These are phyloP conservation scores for Drosophila neocordata DNA, from an alignment of 1,140 invertebrate genomes.

Conservation along the genomic window DNA sequence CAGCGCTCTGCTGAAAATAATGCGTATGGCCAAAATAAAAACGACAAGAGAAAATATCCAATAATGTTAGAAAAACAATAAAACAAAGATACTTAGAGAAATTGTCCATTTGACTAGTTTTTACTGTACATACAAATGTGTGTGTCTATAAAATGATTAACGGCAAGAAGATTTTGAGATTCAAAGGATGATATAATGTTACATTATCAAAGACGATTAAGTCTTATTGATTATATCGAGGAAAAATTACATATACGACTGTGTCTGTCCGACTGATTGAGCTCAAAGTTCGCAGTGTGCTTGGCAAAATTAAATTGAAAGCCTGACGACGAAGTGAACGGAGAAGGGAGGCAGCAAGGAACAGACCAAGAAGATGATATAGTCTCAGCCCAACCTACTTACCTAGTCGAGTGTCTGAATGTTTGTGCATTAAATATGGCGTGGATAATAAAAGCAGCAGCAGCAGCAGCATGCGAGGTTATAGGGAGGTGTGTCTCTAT, in stretches of 20 bases:
- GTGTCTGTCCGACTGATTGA: slow-evolving; percentile 40
- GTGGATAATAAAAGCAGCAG: slow-evolving; percentile 70
- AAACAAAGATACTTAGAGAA: too few relatives aligned
- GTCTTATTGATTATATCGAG: slow-evolving; percentile 5
- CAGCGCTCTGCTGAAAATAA: too few relatives aligned
- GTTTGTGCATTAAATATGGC: slow-evolving; percentile 77
- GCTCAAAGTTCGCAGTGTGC: slow-evolving; percentile 58
- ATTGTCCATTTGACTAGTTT: too few relatives aligned
- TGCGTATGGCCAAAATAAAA: too few relatives aligned
- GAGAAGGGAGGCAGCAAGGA: not conserved
- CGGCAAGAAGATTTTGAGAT: slow-evolving; percentile 19
- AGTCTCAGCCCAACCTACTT: slow-evolving; percentile 67
- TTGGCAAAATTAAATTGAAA: slow-evolving; percentile 75
- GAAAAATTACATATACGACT: slow-evolving; percentile 19
- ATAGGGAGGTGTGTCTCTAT: slow-evolving; percentile 23
- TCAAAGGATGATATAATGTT: slow-evolving; percentile 2
- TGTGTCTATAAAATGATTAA: slow-evolving; percentile 40
- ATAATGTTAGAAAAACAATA: too few relatives aligned
- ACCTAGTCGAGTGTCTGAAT: slow-evolving; percentile 77
- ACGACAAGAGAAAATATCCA: too few relatives aligned
- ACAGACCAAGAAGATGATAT: slow-evolving; percentile 25
- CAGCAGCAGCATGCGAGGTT: slow-evolving; percentile 38
- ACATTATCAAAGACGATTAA: slow-evolving; percentile 3
- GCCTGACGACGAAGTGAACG: slow-evolving; percentile 42
- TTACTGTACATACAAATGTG: slow-evolving; percentile 6